Evolutionary conservation across 2,797 vertebrate genomes (phyloP).

Genomic region (Mus caroli): DNA sequence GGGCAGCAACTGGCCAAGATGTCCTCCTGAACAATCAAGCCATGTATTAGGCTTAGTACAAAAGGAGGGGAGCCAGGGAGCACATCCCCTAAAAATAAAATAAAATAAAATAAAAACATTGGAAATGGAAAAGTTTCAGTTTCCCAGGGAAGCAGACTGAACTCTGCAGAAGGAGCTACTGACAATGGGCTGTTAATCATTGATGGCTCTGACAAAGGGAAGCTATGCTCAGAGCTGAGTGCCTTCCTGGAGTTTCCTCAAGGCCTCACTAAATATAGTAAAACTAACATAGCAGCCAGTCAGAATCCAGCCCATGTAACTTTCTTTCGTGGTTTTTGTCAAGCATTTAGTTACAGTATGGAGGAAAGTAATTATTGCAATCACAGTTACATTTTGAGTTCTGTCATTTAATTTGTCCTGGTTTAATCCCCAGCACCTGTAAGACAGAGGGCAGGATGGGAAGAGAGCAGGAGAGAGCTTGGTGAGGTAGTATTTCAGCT

Average conservation of each 20-base stretch:
- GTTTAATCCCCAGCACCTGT: background rate
- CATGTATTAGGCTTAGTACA: background rate
- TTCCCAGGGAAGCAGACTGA: background rate
- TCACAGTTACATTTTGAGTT: constrained; percentile 3
- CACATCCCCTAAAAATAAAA: background rate
- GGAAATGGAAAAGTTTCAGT: background rate
- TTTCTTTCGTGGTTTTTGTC: background rate
- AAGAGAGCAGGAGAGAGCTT: background rate
- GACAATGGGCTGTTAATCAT: background rate
- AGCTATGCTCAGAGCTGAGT: background rate
- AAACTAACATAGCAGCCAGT: background rate
- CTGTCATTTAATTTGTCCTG: background rate
- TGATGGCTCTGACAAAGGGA: background rate
- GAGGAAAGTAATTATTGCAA: background rate
- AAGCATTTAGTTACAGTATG: background rate
- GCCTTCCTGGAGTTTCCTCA: background rate
- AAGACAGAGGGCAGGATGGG: background rate
- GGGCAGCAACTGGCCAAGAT: background rate
- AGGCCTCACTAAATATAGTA: background rate
- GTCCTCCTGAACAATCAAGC: background rate
- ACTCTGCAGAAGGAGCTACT: background rate
- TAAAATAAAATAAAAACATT: background rate
- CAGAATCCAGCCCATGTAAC: background rate
- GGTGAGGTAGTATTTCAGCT: background rate
- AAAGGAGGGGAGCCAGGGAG: background rate